These are phyloP conservation scores for Oscheius myriophilus DNA, from an alignment of 2,888 invertebrate genomes.

Conservation along the genomic window DNA sequence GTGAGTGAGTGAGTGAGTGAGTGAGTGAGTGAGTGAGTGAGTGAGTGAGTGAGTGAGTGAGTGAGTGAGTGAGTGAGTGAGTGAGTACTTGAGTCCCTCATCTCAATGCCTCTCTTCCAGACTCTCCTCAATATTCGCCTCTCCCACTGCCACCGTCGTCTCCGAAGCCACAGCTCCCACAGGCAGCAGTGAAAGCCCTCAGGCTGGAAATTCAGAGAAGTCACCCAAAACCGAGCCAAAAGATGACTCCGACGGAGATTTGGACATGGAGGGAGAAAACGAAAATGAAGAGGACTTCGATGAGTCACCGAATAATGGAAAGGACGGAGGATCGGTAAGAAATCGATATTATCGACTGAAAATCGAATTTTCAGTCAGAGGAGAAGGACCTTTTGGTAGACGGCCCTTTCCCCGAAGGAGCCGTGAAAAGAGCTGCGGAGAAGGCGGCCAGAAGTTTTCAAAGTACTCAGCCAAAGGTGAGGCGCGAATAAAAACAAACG, in stretches of 20 bases:
- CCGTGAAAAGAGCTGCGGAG: conserved; percentile 68
- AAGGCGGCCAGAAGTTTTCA: conserved; percentile 68
- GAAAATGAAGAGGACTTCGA: conserved; percentile 40
- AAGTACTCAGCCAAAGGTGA: conserved; percentile 69
- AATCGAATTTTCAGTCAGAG: conserved; percentile 20
- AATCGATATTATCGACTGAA: too few relatives aligned
- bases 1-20: background rate
- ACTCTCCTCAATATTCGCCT: conserved; percentile 44
- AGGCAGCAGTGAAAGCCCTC: conserved; percentile 35
- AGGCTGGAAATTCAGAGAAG: conserved; percentile 26
- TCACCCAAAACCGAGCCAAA: conserved; percentile 45
- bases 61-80: too few relatives aligned
- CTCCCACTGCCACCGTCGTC: conserved; percentile 52
- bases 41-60: too few relatives aligned
- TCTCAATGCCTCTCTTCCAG: conserved; percentile 34
- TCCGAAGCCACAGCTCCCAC: conserved; percentile 42
- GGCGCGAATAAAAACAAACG: background rate
- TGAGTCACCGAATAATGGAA: background rate
- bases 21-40: too few relatives aligned
- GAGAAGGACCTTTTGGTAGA: conserved; percentile 44
- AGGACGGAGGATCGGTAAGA: background rate
- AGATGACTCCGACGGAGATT: conserved; percentile 57
- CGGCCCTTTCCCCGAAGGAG: conserved; percentile 66
- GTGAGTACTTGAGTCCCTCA: background rate
- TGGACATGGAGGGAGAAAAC: conserved; percentile 53